Evolutionary conservation across 2,113 vertebrate species (phyloP).

Genomic region (Zeus faber): DNA sequence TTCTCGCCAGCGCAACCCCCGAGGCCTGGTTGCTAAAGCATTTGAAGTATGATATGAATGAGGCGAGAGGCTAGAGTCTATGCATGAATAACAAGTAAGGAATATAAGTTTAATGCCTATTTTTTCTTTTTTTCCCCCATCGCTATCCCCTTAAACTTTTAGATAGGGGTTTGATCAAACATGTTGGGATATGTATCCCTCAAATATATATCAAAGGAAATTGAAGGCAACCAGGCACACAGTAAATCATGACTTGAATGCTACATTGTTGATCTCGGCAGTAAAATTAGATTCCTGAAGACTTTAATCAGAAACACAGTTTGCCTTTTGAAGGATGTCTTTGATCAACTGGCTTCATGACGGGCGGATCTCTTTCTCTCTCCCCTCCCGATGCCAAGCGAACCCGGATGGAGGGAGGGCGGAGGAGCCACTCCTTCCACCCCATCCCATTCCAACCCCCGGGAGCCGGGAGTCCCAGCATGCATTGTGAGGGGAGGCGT

Average conservation of each 20-base stretch:
- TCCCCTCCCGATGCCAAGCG: too few species aligned
- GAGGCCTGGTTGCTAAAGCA: slow-evolving; percentile 66
- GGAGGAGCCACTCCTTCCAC: neutral
- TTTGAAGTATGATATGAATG: slow-evolving; percentile 66
- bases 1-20: slow-evolving; percentile 27
- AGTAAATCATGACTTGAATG: slow-evolving; percentile 15
- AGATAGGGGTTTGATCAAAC: slow-evolving; percentile 36
- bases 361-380: neutral
- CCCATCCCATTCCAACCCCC: neutral
- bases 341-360: slow-evolving; percentile 19
- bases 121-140: neutral
- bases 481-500: too few species aligned
- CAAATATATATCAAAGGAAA: slow-evolving; percentile 21
- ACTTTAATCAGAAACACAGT: neutral
- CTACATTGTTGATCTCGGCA: slow-evolving; percentile 6
- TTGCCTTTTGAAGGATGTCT: slow-evolving; percentile 23
- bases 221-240: neutral
- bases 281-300: slow-evolving; percentile 6
- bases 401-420: too few species aligned
- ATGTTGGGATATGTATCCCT: slow-evolving; percentile 30
- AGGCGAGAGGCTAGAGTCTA: slow-evolving; percentile 49
- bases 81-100: slow-evolving; percentile 61
- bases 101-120: slow-evolving; percentile 36
- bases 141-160: slow-evolving; percentile 18
- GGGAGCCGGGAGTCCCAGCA: neutral